Conservation (phyloP, 2,888 invertebrate genomes). For the Dorcus parallelipipedus region DNA sequence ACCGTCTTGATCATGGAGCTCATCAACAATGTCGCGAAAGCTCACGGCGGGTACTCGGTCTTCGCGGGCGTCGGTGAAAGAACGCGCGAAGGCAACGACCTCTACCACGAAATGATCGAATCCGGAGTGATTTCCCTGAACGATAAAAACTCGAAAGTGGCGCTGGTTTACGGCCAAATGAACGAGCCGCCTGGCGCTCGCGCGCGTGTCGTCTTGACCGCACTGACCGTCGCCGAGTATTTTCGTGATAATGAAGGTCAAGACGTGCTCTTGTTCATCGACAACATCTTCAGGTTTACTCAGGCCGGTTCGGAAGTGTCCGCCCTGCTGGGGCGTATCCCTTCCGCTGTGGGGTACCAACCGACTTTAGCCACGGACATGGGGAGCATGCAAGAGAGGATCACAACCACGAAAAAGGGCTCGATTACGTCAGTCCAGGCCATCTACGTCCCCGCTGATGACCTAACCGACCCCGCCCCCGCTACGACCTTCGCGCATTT, state of each 20-base stretch:
- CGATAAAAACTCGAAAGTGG: slow-evolving; percentile 80
- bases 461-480: slow-evolving; percentile 91
- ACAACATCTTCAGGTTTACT: slow-evolving; percentile 90
- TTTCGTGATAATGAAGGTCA: slow-evolving; percentile 93
- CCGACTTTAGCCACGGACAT: slow-evolving; percentile 94
- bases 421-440: slow-evolving; percentile 94
- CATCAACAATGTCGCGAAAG: slow-evolving; percentile 93
- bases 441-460: slow-evolving; percentile 91
- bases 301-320: slow-evolving; percentile 90
- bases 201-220: slow-evolving; percentile 88
- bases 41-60: slow-evolving; percentile 93
- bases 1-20: slow-evolving; percentile 95
- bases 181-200: slow-evolving; percentile 94
- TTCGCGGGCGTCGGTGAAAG: slow-evolving; percentile 93
- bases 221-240: slow-evolving; percentile 88
- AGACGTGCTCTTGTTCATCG: slow-evolving; percentile 89
- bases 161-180: slow-evolving; percentile 93
- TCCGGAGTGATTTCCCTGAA: slow-evolving; percentile 86
- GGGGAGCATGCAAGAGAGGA: slow-evolving; percentile 96
- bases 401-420: slow-evolving; percentile 90
- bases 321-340: slow-evolving; percentile 89
- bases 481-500: slow-evolving; percentile 94
- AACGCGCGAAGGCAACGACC: slow-evolving; percentile 90
- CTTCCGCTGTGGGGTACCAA: slow-evolving; percentile 93
- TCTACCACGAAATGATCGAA: slow-evolving; percentile 95